Conservation (phyloP, 2,888 invertebrate species). For the Apoda limacodes region DNA sequence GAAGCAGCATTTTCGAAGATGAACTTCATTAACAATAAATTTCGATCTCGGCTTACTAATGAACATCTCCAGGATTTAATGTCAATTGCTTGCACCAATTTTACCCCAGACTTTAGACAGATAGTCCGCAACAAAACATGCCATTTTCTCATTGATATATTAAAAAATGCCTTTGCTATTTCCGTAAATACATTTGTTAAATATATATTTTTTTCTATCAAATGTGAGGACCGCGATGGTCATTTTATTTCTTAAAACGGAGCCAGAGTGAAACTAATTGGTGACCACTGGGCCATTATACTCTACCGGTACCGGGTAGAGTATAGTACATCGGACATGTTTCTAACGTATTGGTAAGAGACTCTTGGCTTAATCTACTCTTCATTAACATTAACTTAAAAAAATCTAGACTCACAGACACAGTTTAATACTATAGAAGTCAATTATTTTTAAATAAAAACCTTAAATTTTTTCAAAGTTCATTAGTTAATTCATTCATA, state of each 20-base stretch:
- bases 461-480: too few relatives aligned
- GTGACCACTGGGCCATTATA: background rate
- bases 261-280: background rate
- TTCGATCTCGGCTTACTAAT: background rate
- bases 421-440: too few relatives aligned
- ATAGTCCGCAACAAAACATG: background rate
- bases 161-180: slow-evolving; percentile 1
- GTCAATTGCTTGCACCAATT: background rate
- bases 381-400: too few relatives aligned
- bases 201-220: background rate
- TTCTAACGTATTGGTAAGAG: too few relatives aligned
- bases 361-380: too few relatives aligned
- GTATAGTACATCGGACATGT: too few relatives aligned
- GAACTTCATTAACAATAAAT: too few relatives aligned
- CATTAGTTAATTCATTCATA: too few relatives aligned
- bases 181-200: background rate
- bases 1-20: too few relatives aligned
- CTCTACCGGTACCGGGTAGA: too few relatives aligned
- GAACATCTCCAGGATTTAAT: background rate
- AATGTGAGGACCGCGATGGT: background rate
- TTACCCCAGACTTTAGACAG: background rate
- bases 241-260: slow-evolving; percentile 5
- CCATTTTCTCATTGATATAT: slow-evolving; percentile 1
- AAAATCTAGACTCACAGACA: too few relatives aligned
- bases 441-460: too few relatives aligned